Conservation (phyloP, 1,140 invertebrate genomes). For the Leptinotarsa defecta region DNA sequence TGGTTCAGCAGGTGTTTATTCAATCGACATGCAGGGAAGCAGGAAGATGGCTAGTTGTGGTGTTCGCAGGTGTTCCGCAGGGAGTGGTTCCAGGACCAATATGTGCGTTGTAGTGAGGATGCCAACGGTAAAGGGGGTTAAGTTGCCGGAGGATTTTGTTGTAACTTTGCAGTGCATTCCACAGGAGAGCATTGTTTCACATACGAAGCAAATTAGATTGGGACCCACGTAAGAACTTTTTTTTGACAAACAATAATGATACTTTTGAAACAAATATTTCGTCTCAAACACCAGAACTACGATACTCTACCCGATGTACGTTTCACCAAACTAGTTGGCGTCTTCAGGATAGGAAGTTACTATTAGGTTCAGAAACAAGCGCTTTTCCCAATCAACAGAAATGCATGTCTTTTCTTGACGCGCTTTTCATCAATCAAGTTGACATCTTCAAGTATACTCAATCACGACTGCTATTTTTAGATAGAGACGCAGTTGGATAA, state of each 20-base stretch:
- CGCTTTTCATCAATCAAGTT: too few relatives aligned
- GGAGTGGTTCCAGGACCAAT: constrained; percentile 38
- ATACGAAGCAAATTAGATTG: constrained; percentile 58
- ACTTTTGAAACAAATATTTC: background rate
- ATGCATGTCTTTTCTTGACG: too few relatives aligned
- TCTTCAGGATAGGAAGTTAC: too few relatives aligned
- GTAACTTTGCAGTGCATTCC: constrained; percentile 67
- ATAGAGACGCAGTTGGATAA: too few relatives aligned
- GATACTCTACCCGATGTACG: too few relatives aligned
- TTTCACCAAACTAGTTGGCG: too few relatives aligned
- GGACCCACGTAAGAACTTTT: constrained; percentile 32
- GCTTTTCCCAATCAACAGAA: too few relatives aligned
- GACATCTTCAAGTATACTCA: too few relatives aligned
- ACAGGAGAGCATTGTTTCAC: constrained; percentile 64
- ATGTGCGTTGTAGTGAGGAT: constrained; percentile 66
- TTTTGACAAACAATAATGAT: background rate
- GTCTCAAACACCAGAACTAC: too few relatives aligned
- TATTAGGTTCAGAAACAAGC: too few relatives aligned
- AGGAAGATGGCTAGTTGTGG: constrained; percentile 52
- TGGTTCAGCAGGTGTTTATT: constrained; percentile 26
- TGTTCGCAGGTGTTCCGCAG: constrained; percentile 50
- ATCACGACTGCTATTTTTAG: too few relatives aligned
- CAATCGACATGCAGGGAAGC: constrained; percentile 40
- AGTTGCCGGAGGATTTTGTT: constrained; percentile 65
- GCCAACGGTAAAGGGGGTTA: constrained; percentile 64